Percentiles rank a stretch among this genome's conserved stretches.
Conservation (phyloP, 2,888 invertebrate genomes). For the Hirtodrosophila trivittata region DNA sequence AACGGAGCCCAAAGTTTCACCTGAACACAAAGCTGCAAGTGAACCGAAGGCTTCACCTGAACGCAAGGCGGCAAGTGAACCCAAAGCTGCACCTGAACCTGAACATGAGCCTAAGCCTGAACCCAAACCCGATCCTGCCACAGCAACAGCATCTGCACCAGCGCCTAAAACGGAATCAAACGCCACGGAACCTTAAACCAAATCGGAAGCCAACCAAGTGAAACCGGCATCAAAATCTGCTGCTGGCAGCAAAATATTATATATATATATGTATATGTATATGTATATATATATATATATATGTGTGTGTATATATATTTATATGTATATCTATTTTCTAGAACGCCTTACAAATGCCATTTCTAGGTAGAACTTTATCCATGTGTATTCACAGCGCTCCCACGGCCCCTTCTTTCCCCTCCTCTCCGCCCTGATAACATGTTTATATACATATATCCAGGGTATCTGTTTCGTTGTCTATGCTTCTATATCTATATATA, state of each 20-base stretch:
- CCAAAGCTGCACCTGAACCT: neutral
- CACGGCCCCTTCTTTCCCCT: too few species aligned
- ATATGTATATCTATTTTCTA: conserved; percentile 5
- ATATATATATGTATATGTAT: conserved; percentile 3
- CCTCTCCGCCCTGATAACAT: too few species aligned
- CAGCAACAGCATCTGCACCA: conserved; percentile 11
- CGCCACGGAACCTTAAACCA: conserved; percentile 21
- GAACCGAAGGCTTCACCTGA: neutral
- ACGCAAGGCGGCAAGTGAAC: neutral
- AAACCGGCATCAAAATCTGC: conserved; percentile 48
- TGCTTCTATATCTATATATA: too few species aligned
- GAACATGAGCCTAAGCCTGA: conserved; percentile 2
- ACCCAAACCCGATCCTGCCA: too few species aligned
- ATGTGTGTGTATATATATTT: too few species aligned
- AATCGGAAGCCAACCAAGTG: conserved; percentile 2
- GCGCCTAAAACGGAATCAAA: conserved; percentile 16
- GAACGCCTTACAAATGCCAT: conserved; percentile 49
- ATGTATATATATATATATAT: conserved; percentile 4
- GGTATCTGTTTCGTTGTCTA: too few species aligned
- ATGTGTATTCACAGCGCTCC: conserved; percentile 54
- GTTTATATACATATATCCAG: too few species aligned
- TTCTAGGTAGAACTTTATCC: conserved; percentile 40
- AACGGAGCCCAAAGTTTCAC: neutral
- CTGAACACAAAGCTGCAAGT: too few species aligned
- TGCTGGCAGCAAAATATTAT: conserved; percentile 49